These are phyloP conservation scores for Trichogramma dendrolimi DNA, from an alignment of 2,888 invertebrate species.

Conservation along the genomic window DNA sequence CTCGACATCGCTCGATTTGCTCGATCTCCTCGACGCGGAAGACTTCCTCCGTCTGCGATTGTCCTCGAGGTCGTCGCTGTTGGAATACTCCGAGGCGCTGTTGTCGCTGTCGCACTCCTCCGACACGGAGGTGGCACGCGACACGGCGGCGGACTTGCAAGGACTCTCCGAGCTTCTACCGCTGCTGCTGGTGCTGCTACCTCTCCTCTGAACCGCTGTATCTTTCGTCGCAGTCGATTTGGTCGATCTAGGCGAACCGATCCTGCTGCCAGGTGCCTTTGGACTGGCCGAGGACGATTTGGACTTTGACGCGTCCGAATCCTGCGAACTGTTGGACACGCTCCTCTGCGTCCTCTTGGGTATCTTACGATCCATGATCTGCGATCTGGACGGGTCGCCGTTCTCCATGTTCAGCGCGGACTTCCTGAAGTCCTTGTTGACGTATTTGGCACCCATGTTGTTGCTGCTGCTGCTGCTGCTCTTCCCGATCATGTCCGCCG, in stretches of 20 bases:
- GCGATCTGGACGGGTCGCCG: constrained; percentile 42
- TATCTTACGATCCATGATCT: constrained; percentile 37
- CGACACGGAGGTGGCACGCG: constrained; percentile 18
- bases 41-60: constrained; percentile 26
- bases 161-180: neutral
- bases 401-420: constrained; percentile 66
- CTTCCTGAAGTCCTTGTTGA: constrained; percentile 72
- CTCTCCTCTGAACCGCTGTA: neutral
- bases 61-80: constrained; percentile 44
- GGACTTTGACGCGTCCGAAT: constrained; percentile 34
- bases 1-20: constrained; percentile 6
- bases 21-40: constrained; percentile 31
- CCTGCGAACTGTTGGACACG: constrained; percentile 53
- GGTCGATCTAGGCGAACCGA: neutral
- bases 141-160: constrained; percentile 22
- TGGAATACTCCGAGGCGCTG: constrained; percentile 45
- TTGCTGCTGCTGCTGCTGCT: constrained; percentile 17
- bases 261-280: neutral
- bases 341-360: constrained; percentile 46
- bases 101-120: constrained; percentile 51
- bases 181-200: neutral
- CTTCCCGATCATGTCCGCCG: constrained; percentile 46
- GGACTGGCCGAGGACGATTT: constrained; percentile 3
- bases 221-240: neutral
- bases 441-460: constrained; percentile 41